These are phyloP conservation scores for Bolinopsis microptera DNA, from an alignment of 37 sponge, comb jelly and placozoan species.

Conservation along the genomic window DNA sequence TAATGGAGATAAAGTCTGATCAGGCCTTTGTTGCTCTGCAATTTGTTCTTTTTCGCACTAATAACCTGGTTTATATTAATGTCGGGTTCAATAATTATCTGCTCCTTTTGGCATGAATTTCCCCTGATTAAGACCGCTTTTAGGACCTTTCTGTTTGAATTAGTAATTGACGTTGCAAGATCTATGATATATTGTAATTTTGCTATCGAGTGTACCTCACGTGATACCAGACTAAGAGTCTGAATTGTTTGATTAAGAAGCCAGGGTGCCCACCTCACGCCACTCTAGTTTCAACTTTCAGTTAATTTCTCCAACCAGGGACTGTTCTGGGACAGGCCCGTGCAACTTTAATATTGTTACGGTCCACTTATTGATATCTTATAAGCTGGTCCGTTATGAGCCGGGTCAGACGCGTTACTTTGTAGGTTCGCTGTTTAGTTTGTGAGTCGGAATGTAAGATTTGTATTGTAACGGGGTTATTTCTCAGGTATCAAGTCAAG, in stretches of 20 bases:
- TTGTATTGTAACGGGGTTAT: not conserved
- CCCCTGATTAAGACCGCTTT: not conserved
- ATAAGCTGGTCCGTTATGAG: not conserved
- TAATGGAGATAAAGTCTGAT: not conserved
- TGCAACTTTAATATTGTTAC: not conserved
- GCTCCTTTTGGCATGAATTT: not conserved
- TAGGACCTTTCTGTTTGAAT: not conserved
- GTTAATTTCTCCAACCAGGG: not conserved
- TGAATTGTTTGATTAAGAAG: not conserved
- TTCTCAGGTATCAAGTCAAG: slow-evolving; percentile 57
- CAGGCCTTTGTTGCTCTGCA: not conserved
- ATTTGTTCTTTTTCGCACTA: not conserved
- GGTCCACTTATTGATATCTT: not conserved
- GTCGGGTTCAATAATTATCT: not conserved
- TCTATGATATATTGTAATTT: too few species aligned
- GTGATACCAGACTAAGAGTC: not conserved
- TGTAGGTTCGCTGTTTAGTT: not conserved
- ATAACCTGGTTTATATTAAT: not conserved
- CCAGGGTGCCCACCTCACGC: too few species aligned
- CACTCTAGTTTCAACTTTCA: not conserved
- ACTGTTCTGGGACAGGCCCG: not conserved
- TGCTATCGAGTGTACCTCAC: too few species aligned
- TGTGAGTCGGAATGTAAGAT: not conserved
- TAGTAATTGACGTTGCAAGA: not conserved
- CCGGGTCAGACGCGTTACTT: too few species aligned